These are phyloP conservation scores for Podargus strigoides DNA, from an alignment of 2,797 vertebrate genomes.

Conservation along the genomic window DNA sequence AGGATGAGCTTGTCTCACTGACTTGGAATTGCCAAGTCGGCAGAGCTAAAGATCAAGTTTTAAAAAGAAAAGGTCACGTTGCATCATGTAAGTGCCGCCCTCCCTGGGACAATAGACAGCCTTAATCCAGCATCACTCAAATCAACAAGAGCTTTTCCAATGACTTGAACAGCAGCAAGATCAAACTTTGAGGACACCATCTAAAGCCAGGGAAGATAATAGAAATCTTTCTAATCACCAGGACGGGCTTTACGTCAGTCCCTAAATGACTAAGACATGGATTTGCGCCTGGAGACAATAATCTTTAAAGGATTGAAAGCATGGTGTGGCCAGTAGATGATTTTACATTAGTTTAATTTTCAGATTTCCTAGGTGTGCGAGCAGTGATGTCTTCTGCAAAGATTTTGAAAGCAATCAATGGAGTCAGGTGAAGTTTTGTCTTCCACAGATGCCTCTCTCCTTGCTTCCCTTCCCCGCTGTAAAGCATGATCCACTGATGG, in stretches of 20 bases:
- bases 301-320: background rate
- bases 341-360: background rate
- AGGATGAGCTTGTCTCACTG: slow-evolving; percentile 16
- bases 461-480: background rate
- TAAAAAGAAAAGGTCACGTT: background rate
- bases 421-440: background rate
- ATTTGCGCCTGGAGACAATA: background rate
- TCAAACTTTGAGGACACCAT: background rate
- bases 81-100: background rate
- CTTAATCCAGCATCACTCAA: background rate
- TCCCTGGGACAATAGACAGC: background rate
- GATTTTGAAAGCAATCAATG: background rate
- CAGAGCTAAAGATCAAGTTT: slow-evolving; percentile 20
- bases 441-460: background rate
- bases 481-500: background rate
- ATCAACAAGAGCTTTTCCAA: background rate
- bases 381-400: background rate
- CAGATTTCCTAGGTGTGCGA: background rate
- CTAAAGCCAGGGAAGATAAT: background rate
- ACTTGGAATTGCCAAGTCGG: background rate
- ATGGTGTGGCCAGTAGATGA: background rate
- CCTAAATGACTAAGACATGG: background rate
- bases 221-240: background rate
- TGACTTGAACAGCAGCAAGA: background rate
- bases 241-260: background rate